Conservation (phyloP, 2,888 invertebrate genomes). For the Chrysotoxum bicinctum region DNA sequence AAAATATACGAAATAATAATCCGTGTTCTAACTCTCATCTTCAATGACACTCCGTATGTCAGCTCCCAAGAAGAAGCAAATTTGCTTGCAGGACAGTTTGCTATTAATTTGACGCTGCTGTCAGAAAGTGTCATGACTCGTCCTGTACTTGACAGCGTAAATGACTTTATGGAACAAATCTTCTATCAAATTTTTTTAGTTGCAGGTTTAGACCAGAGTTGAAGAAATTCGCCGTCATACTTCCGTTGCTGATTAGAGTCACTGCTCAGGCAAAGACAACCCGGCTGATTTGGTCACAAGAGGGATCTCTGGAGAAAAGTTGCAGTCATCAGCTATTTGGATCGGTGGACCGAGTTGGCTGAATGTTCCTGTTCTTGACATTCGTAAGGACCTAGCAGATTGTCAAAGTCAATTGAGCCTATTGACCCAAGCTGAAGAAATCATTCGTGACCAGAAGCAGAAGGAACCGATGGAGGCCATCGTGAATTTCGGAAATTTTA, state of each 20-base stretch:
- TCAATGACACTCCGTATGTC: too few relatives aligned
- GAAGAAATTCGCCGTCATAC: slow-evolving; percentile 41
- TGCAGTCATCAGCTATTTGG: slow-evolving; percentile 21
- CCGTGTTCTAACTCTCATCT: too few relatives aligned
- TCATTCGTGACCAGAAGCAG: not conserved
- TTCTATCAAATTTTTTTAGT: too few relatives aligned
- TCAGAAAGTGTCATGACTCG: too few relatives aligned
- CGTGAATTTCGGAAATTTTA: slow-evolving; percentile 6
- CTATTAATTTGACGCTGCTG: too few relatives aligned
- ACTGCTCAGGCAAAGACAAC: slow-evolving; percentile 42
- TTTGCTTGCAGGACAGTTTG: too few relatives aligned
- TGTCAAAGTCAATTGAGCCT: not conserved
- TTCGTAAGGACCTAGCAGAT: not conserved
- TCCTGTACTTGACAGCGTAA: too few relatives aligned
- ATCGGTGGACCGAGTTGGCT: slow-evolving; percentile 30
- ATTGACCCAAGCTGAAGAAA: not conserved
- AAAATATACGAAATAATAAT: too few relatives aligned
- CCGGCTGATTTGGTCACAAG: slow-evolving; percentile 38
- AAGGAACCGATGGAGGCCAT: not conserved
- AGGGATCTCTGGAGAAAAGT: slow-evolving; percentile 13
- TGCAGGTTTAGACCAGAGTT: slow-evolving; percentile 33
- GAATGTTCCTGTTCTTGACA: not conserved
- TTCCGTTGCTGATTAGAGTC: slow-evolving; percentile 19
- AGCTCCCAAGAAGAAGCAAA: too few relatives aligned
- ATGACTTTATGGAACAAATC: too few relatives aligned